These are phyloP conservation scores for Brachionus sp. DNA, from an alignment of 1,140 invertebrate genomes.

Conservation along the genomic window DNA sequence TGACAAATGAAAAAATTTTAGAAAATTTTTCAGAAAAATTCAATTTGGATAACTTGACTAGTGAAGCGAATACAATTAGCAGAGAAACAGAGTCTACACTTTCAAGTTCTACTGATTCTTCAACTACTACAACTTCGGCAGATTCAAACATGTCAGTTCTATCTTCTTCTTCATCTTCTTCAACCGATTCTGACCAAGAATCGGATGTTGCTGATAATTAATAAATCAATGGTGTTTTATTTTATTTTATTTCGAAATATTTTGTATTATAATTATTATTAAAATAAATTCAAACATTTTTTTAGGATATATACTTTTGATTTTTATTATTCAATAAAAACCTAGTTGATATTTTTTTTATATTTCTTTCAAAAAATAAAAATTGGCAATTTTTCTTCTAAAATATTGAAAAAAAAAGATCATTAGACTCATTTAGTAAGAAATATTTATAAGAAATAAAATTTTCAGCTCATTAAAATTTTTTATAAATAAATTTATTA, in stretches of 20 bases:
- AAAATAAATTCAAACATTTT: not conserved
- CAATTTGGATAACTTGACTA: not conserved
- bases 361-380: too few relatives aligned
- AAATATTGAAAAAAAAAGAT: too few relatives aligned
- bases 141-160: slow-evolving; percentile 1
- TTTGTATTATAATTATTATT: not conserved
- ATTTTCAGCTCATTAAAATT: too few relatives aligned
- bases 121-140: not conserved
- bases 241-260: not conserved
- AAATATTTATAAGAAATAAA: too few relatives aligned
- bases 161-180: not conserved
- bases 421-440: too few relatives aligned
- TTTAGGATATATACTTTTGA: not conserved
- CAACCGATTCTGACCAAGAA: slow-evolving; percentile 4
- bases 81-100: not conserved
- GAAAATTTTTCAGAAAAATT: not conserved
- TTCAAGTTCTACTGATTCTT: slow-evolving; percentile 15
- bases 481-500: too few relatives aligned
- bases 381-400: too few relatives aligned
- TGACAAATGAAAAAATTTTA: not conserved
- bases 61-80: not conserved
- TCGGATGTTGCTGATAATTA: not conserved
- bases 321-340: too few relatives aligned
- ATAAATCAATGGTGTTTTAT: not conserved
- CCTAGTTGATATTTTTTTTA: too few relatives aligned